Evolutionary conservation across 1,140 invertebrate species (phyloP).

Genomic region (Habropoda laboriosa): DNA sequence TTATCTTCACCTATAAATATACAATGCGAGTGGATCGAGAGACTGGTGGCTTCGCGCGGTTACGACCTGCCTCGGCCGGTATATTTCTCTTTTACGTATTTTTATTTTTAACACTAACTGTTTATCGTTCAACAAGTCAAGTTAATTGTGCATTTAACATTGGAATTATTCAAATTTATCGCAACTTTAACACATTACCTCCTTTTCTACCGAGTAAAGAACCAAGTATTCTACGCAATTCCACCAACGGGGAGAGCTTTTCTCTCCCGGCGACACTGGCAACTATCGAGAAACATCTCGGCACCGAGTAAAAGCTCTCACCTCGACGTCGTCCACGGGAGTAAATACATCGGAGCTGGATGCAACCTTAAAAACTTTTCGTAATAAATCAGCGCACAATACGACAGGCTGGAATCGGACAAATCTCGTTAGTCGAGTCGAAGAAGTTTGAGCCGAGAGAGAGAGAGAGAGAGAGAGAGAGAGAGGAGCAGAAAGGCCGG

Average conservation of each 20-base stretch:
- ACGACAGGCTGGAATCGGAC: slow-evolving; percentile 57
- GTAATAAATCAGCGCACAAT: slow-evolving; percentile 63
- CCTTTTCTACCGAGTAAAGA: no score
- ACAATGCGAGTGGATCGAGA: slow-evolving; percentile 14
- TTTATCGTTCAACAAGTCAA: background rate
- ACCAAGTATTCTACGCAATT: no score
- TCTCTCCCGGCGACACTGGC: background rate
- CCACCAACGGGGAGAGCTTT: background rate
- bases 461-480: background rate
- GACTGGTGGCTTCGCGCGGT: background rate
- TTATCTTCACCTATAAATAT: slow-evolving; percentile 53
- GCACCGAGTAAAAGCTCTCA: slow-evolving; percentile 18
- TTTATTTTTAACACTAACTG: no score
- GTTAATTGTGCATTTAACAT: rapidly evolving
- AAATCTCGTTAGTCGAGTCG: slow-evolving; percentile 77
- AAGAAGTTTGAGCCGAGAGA: slow-evolving; percentile 68
- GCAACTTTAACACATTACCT: no score
- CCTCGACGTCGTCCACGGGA: slow-evolving; percentile 25
- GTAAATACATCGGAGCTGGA: slow-evolving; percentile 10
- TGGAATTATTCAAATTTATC: background rate
- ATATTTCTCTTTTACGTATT: background rate
- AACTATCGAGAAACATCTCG: slow-evolving; percentile 4
- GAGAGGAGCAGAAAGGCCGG: slow-evolving; percentile 66
- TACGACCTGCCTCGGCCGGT: background rate
- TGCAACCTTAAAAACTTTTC: slow-evolving; percentile 54